Base-by-base conservation (phyloP, 2,113 vertebrate species). In the Oophaga pumilio region DNA sequence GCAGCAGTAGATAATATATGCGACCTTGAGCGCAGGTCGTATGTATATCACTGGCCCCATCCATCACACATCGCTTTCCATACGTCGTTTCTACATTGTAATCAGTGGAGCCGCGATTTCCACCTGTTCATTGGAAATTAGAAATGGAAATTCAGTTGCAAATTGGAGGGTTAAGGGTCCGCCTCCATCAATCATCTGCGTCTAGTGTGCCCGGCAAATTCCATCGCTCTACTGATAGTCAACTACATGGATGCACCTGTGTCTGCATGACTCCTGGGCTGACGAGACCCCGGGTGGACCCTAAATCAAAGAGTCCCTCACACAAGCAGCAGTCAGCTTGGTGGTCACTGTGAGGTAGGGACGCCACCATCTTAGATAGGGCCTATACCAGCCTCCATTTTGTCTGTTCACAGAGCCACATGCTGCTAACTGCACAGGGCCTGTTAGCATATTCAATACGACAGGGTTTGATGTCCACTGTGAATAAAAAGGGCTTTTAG, bases 1-100 rank as follows among this genome's bases (percentile, higher is more conserved):
- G 77, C 77, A 43, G 57, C 18, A 62, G 56, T 60, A 80, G 24
- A 18, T 60, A 60, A 60, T 49, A 6, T 62, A 43, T 49, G 79
- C 28, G 59, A 82, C 79, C 79, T 82, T 82, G 79, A 64, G 79
- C 26, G 18, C 20, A 50, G 79, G 79, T 62, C 33, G n/a, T 49
- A 43, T 64, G 79, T 49, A 64, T 43, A 64, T 82, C 79, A 8
- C 15, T 3, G 79, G 79, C 79, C 57, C 33, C 18, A 24, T 82
- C 79, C 57, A 80, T 82, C 79, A 62, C 59, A 14, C 79, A 6
- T 43, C 2, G 5, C 17, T 22, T 60, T 80, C 53, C 28, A 79
- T 57, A 18, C n/a, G 33, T 79, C 56, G 18, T 2, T 79, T 4
- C n/a, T 59, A 28, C 56, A 80, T 33, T 43, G 78, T 33, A 80